Evolutionary conservation across 2,888 invertebrate genomes (phyloP), one percentile per base, ranked within the genome.

Genomic region (Eristalis arbustorum): DNA sequence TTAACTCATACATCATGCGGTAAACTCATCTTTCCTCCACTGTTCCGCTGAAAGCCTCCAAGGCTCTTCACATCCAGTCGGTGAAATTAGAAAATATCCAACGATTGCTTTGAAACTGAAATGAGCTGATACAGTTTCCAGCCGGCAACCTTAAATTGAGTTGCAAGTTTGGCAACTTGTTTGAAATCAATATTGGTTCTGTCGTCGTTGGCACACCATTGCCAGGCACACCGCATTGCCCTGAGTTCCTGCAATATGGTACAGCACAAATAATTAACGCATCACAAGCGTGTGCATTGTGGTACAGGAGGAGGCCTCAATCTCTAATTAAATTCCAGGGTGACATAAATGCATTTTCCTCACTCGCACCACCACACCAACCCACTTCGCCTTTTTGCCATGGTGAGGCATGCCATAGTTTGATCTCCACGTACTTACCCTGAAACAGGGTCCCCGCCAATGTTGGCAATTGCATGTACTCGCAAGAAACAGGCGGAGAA

Each of bases 271-370:
- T 72, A 76, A 73, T 76, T 73, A 67, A 81, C 68, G 75, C 71
- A 67, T 73, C 23, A 73, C 64, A 68, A 73, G 37, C 31, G 31
- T 56, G 34, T 42, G 37, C 14, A 14, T 49, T 40, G 56, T 71
- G 40, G 42, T 42, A 42, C 68, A 76, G 63, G 64, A 14, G 57
- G 77, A 31, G 56, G 23, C 72, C 75, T 67, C 25, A 64, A 84
- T 69, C 63, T 73, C 34, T 85, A 85, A 80, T 77, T 85, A 85
- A 85, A 85, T 85, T 85, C 81, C 84, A 64, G 14, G 37, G 34
- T 69, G 59, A 61, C 71, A 66, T 74, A 74, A 74, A 80, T 62
- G 80, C 56, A 59, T 68, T 74, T 42, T 61, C 63, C 22, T 37
- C 22, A 13, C 14, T 13, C 37, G 22, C 49, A 61, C 34, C 22